Evolutionary conservation across 2,888 invertebrate species (phyloP).

Genomic region (Napeogenes sylphis): DNA sequence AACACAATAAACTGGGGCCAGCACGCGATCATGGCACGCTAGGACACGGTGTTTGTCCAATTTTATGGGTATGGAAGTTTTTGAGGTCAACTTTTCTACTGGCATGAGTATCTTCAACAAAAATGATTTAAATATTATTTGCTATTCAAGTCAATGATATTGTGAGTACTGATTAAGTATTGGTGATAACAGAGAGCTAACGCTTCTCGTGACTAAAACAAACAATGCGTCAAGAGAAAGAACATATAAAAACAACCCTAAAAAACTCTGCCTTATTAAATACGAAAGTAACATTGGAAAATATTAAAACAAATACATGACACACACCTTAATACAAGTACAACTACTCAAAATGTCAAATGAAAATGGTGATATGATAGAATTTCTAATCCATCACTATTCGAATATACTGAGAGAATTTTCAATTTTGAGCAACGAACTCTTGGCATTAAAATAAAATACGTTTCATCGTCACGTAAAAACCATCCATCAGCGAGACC

Average conservation of each 20-base stretch:
- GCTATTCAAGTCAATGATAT: no score
- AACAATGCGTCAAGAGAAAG: constrained; percentile 3
- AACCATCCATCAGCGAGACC: constrained; percentile 65
- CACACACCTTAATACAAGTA: no score
- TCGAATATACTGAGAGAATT: constrained; percentile 64
- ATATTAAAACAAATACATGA: background rate
- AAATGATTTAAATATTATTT: no score
- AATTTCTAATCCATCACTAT: constrained; percentile 25
- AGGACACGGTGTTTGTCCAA: constrained; percentile 31
- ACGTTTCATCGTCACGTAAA: constrained; percentile 65
- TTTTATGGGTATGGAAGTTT: constrained; percentile 10
- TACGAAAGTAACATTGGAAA: background rate
- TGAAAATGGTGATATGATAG: background rate
- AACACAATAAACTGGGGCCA: constrained; percentile 54
- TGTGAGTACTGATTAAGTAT: no score
- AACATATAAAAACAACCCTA: no score
- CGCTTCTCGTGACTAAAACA: no score
- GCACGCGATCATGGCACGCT: constrained; percentile 65
- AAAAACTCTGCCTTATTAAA: background rate
- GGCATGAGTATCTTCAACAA: constrained; percentile 29
- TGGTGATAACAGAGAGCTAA: no score
- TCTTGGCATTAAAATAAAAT: constrained; percentile 63
- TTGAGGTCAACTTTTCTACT: constrained; percentile 30
- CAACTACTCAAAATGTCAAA: no score
- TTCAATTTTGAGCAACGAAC: constrained; percentile 71